phyloP scores from a whole-genome alignment of 2,113 vertebrate genomes.

The Drymodes brunneopygia region DNA sequence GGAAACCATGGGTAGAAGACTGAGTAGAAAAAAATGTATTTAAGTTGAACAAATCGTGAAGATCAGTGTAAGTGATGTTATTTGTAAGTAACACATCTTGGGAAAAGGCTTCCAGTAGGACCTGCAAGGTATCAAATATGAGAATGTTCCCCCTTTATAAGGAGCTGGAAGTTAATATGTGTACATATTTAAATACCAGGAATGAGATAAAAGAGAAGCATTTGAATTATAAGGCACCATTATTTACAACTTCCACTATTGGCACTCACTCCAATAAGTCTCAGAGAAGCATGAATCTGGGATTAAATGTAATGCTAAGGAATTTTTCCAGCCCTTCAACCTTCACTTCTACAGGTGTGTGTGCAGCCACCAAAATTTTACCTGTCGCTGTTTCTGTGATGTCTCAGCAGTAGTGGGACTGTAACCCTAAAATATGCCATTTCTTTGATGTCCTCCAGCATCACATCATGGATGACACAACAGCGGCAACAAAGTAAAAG shows the following conservation, averaged over 20 bases:
- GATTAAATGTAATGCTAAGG: constrained; percentile 6
- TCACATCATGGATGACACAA: constrained; percentile 24
- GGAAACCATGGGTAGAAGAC: neutral
- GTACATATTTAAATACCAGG: constrained; percentile 61
- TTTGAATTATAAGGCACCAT: constrained; percentile 73
- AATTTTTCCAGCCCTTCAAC: constrained; percentile 26
- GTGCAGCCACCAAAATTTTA: constrained; percentile 38
- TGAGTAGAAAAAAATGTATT: neutral
- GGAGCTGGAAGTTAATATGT: neutral
- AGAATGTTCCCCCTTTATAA: neutral
- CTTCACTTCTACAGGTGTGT: constrained; percentile 30
- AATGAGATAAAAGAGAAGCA: constrained; percentile 72
- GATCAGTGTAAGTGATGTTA: neutral
- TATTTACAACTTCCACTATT: constrained; percentile 70
- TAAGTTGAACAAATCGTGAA: neutral
- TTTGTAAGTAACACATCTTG: neutral
- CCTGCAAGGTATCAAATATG: constrained; percentile 5
- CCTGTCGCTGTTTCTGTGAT: neutral
- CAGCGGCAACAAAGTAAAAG: neutral
- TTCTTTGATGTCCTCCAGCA: constrained; percentile 51
- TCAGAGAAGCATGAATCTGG: constrained; percentile 29
- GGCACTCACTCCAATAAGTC: constrained; percentile 68
- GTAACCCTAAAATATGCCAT: neutral
- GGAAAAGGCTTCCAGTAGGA: neutral
- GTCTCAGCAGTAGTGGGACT: constrained; percentile 7